These are phyloP conservation scores for Euschistus heros DNA, from an alignment of 1,140 invertebrate species.

Conservation along the genomic window DNA sequence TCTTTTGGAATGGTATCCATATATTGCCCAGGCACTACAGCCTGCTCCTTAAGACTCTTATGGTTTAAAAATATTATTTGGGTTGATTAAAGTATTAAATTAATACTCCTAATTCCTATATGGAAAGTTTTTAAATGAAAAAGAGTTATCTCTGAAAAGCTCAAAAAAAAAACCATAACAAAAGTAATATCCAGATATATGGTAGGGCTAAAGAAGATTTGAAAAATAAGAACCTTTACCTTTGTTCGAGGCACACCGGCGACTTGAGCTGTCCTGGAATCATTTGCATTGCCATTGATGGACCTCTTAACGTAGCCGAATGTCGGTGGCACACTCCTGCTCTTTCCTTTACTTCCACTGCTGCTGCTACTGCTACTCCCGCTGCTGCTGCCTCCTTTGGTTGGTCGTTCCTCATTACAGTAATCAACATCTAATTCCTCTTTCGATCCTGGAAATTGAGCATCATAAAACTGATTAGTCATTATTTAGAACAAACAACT, in stretches of 20 bases:
- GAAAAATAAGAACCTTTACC: constrained; percentile 34
- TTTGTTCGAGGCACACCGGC: constrained; percentile 70
- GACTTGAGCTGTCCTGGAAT: constrained; percentile 61
- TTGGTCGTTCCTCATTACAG: constrained; percentile 27
- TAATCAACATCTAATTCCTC: constrained; percentile 29
- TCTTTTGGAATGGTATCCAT: no score
- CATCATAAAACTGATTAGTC: no score
- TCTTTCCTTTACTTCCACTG: constrained; percentile 45
- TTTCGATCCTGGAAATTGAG: constrained; percentile 25
- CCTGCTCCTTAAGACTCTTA: no score
- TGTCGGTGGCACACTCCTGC: constrained; percentile 56
- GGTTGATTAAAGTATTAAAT: no score
- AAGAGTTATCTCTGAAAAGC: no score
- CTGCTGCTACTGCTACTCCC: constrained; percentile 26
- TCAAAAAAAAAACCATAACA: no score
- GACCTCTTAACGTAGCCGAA: constrained; percentile 73
- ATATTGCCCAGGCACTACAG: no score
- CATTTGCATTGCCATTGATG: constrained; percentile 42
- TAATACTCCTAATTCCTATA: no score
- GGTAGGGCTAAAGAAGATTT: neutral
- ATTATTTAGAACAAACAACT: no score
- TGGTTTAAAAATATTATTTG: no score
- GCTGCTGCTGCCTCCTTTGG: constrained; percentile 25
- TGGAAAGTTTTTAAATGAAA: no score
- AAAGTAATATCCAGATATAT: no score